A percentile compares a stretch with the other conserved stretches of the same genome.
These are phyloP conservation scores for Sander vitreus DNA, from an alignment of 2,113 vertebrate genomes.

Conservation along the genomic window DNA sequence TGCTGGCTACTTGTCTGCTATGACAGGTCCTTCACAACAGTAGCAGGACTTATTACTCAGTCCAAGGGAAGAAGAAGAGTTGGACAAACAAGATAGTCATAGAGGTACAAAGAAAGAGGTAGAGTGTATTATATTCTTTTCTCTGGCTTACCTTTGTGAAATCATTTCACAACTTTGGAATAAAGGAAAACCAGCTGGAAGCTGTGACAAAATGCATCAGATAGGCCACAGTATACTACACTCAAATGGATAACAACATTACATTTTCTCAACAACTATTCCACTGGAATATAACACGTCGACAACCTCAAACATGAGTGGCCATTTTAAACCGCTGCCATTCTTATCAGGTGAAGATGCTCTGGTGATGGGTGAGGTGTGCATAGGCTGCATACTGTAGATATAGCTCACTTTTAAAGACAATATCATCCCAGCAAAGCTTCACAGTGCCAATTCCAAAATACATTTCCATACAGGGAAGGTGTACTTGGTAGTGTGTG, in stretches of 20 bases:
- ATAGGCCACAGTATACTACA: background rate
- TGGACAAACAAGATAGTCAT: background rate
- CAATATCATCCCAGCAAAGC: conserved; percentile 20
- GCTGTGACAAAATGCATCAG: conserved; percentile 6
- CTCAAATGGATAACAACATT: background rate
- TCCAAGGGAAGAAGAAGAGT: background rate
- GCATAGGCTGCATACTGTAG: conserved; percentile 24
- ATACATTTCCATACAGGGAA: conserved; percentile 22
- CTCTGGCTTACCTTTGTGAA: conserved; percentile 33
- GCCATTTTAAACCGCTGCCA: conserved; percentile 5
- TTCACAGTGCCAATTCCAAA: conserved; percentile 19
- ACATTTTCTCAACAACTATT: conserved; percentile 2
- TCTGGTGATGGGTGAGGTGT: conserved; percentile 30
- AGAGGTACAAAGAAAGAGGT: conserved; percentile 12
- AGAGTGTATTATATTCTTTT: background rate
- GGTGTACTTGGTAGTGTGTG: background rate
- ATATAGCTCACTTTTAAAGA: conserved; percentile 16
- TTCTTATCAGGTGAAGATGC: conserved; percentile 31
- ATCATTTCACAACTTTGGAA: background rate
- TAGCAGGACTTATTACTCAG: background rate
- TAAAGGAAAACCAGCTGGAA: background rate
- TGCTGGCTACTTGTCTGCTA: background rate
- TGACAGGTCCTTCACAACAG: background rate
- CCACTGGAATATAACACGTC: background rate
- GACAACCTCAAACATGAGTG: background rate